Conservation (phyloP, 2,888 invertebrate genomes). For the Meteorus colon region DNA sequence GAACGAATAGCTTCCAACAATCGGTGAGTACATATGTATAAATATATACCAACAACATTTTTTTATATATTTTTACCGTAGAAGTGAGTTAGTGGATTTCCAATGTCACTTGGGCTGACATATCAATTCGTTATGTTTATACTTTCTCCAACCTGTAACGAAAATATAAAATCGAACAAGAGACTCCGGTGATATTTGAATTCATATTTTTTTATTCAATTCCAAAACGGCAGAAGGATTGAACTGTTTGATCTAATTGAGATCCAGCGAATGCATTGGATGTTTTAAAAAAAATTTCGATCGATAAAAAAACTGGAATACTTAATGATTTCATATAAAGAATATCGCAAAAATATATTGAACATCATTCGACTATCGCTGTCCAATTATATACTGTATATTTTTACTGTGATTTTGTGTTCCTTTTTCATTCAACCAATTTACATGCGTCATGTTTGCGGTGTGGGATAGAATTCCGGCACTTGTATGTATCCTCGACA, state of each 20-base stretch:
- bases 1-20: neutral
- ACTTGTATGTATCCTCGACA: slow-evolving; percentile 17
- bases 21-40: neutral
- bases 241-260: too few relatives aligned
- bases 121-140: neutral
- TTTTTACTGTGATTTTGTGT: neutral
- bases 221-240: neutral
- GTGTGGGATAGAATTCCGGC: neutral
- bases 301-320: too few relatives aligned
- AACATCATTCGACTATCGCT: neutral
- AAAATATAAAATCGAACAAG: neutral
- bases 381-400: neutral
- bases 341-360: too few relatives aligned
- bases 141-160: neutral
- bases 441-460: neutral
- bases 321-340: too few relatives aligned
- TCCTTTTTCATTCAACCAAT: neutral
- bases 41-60: neutral
- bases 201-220: neutral
- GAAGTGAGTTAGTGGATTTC: neutral
- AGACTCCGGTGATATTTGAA: neutral
- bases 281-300: too few relatives aligned
- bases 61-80: neutral
- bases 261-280: too few relatives aligned
- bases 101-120: neutral